phyloP scores from a whole-genome alignment of 2,797 vertebrate genomes.

The Mus spretus region DNA sequence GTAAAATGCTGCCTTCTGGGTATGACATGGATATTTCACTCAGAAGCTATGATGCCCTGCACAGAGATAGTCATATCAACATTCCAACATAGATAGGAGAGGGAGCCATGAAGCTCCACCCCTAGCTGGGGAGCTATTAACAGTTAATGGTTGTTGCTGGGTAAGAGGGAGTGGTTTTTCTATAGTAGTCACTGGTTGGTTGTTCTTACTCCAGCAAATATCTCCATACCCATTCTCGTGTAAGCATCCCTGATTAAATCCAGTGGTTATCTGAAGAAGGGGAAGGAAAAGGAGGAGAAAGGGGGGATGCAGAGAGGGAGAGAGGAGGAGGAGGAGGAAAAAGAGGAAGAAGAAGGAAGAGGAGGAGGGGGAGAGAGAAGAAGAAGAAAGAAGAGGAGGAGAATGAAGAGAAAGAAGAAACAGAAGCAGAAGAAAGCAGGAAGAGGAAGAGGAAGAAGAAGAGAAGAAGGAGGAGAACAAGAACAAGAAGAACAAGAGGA shows the following conservation, averaged over 20 bases:
- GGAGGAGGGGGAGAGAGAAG: no score
- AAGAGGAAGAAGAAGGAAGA: no score
- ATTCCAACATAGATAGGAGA: background rate
- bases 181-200: background rate
- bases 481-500: background rate
- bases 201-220: background rate
- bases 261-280: background rate
- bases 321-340: background rate
- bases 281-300: no score
- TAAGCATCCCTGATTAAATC: background rate
- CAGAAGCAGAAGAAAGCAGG: no score
- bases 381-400: background rate
- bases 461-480: fast-evolving
- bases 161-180: background rate
- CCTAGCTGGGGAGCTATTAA: background rate
- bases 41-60: background rate
- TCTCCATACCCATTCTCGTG: background rate
- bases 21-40: background rate
- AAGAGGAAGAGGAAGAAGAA: fast-evolving
- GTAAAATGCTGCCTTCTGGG: background rate
- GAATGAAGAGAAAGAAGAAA: fast-evolving
- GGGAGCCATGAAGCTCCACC: no score
- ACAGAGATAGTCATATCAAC: background rate
- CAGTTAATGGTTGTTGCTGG: background rate
- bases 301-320: no score